Conservation (phyloP, 2,888 invertebrate species). For the Argyra leucocephala region DNA sequence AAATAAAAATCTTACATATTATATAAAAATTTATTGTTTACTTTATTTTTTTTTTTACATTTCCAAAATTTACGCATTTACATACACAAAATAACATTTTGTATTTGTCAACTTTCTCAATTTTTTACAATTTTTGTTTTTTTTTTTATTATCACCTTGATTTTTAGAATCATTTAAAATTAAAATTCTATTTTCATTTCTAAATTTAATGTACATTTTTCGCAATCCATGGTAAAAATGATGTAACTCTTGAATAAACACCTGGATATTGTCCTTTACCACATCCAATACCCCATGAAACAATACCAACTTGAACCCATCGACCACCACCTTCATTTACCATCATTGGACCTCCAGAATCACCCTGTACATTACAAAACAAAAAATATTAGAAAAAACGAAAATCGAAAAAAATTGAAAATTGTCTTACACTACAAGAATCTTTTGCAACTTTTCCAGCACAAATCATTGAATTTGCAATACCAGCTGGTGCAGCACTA, state of each 20-base stretch:
- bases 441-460: conserved; percentile 76
- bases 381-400: not conserved
- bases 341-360: conserved; percentile 82
- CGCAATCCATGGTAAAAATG: conserved; percentile 75
- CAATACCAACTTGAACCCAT: conserved; percentile 78
- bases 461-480: conserved; percentile 78
- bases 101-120: too few species aligned
- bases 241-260: conserved; percentile 76
- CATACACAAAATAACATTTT: too few species aligned
- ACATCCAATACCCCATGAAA: conserved; percentile 87
- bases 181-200: not conserved
- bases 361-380: conserved; percentile 54
- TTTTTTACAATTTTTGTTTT: not conserved
- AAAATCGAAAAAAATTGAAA: too few species aligned
- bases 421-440: conserved; percentile 78
- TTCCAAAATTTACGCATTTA: too few species aligned
- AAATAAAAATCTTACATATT: too few species aligned
- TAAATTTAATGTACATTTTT: conserved; percentile 57
- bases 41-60: too few species aligned
- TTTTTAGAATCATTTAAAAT: not conserved
- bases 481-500: conserved; percentile 74
- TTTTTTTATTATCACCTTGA: not conserved
- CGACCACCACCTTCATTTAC: conserved; percentile 60
- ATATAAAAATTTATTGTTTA: too few species aligned
- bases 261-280: conserved; percentile 87